Evolutionary conservation across 1,140 invertebrate genomes (phyloP), one percentile per base, ranked within the genome.

Genomic region (Leptinotarsa texana): DNA sequence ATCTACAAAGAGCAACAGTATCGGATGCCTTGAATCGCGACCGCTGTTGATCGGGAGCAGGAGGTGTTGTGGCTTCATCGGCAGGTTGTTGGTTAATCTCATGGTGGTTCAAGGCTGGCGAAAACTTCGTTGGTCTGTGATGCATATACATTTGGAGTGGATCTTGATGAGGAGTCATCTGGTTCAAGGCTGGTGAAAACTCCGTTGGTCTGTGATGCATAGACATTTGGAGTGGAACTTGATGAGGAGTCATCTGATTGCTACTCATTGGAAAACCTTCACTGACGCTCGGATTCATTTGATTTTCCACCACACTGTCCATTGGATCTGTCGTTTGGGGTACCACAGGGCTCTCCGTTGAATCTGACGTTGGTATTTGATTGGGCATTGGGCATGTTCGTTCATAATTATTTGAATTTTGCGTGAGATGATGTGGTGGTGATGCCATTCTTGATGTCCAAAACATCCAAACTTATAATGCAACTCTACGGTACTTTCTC

Each of bases 1-100:
- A 79, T 3, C 87, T 81, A 86, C 96, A 97, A 3, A 98, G 86
- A 33, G 93, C 93, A 1, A 94, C 94, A 8, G 93, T 94, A 83
- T 96, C 97, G 27, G 95, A 91, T 84, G 94, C 93, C 82, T 93
- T 94, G 42, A 82, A 81, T 74, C 83, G 84, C 88, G 76, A 89
- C 57, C 89, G 89, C 48, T 85, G 82, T 88, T 75, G 88, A 42
- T 89, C 89, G 48, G 84, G 81, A 33, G 78, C 84, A 82, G 78
- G 88, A 15, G 88, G 87, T 62, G 87, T 80, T 69, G 85, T 78
- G 62, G 81, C 67, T 17, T 80, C 79, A 63, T 78, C 80, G 74
- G 83, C 78, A 84, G 85, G 74, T 73, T 82, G 83, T 76, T 85
- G 84, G 77, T 85, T 84, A 81, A 85, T 84, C 51, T 82, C 73